Base-by-base conservation (phyloP, 2,797 vertebrate species). In the Phrynocephalus guinanensis region DNA sequence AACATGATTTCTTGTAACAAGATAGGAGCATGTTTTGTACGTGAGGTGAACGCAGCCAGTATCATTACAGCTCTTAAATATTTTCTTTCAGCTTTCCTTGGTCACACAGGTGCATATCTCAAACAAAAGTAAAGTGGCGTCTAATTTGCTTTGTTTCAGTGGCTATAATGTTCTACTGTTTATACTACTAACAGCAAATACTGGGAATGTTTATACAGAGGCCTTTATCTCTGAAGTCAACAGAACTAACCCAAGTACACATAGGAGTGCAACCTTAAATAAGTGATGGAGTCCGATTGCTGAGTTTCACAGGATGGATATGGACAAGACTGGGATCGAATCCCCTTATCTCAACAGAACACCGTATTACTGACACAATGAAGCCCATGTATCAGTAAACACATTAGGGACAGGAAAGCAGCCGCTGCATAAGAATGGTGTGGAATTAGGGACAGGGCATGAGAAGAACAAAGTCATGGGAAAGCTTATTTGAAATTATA, bases 1-100 rank as follows among this genome's bases (percentile, higher is more conserved):
- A 78, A 87, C 72, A 0, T n/a, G 33, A 20, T 56, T 67, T 33
- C 18, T 6, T 28, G 44, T 60, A 83, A 67, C 1, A 85, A 0
- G 22, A 7, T 81, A 88, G 82, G 15, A 90, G 50, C 9, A 82
- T 48, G 48, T 77, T 90, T n/a, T 3, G 30, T 76, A 68, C 82
- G 85, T 22, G n/a, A 60, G 79, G 7, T 24, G 1, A 86, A 6
- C 89, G 93, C 1, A 1, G 82, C 0, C 1, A 50, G 38, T 33
- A 78, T 15, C 56, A 38, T 75, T 8, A 18, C 3, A 82, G 73
- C 84, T 72, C 68, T 73, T 38, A 72, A 70, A 38, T 73, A 71
- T 71, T 91, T 66, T 56, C 28, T 11, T 52, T 9, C 56, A 26
- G 56, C 2, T 78, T 80, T 84, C 24, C 66, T 33, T 38, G 13